Base-by-base conservation (phyloP, 2,113 vertebrate genomes). In the Gulo gulo region DNA sequence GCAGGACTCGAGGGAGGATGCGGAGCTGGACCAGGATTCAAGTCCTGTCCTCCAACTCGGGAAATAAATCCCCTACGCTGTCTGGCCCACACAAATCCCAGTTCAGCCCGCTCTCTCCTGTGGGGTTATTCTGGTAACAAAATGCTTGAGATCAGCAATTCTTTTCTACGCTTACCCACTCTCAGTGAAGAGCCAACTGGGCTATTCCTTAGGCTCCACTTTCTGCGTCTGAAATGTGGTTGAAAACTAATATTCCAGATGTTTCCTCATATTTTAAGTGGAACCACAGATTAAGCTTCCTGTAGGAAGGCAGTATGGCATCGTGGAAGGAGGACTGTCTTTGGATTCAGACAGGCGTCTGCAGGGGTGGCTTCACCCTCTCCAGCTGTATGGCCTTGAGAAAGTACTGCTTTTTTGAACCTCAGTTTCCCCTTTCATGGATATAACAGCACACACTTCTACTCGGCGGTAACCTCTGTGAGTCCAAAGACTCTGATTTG, bases 161-260 rank as follows among this genome's bases (percentile, higher is more conserved):
- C 97, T 94, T 97, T 94, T 93, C 97, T 95, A 42, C 94, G 93
- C 97, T 98, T 97, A 97, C 97, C 98, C 97, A 96, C 71, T 88
- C 97, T 87, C 81, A 63, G 92, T 45, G 65, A 97, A 80, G 84
- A 97, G 95, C 97, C 97, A 97, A 97, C 96, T 59, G 95, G 97
- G 97, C 95, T 97, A 97, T 97, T 98, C 97, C 98, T 98, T 88
- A 96, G 97, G 88, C 97, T 98, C 97, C 61, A 94, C 97, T 97
- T 97, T 95, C 94, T 9, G 57, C 82, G 97, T 98, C 97, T 98
- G 98, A 96, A 97, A 95, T 98, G 98, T 91, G 97, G 98, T 97
- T 97, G 98, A 97, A 98, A 98, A 98, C 91, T 42, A 98, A 98
- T 97, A 98, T 98, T 97, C 98, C 98, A 98, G 97, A 98, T 98